Evolutionary conservation across 2,797 vertebrate genomes (phyloP), one percentile per base, ranked within the genome.

Genomic region (Danio tinwini): DNA sequence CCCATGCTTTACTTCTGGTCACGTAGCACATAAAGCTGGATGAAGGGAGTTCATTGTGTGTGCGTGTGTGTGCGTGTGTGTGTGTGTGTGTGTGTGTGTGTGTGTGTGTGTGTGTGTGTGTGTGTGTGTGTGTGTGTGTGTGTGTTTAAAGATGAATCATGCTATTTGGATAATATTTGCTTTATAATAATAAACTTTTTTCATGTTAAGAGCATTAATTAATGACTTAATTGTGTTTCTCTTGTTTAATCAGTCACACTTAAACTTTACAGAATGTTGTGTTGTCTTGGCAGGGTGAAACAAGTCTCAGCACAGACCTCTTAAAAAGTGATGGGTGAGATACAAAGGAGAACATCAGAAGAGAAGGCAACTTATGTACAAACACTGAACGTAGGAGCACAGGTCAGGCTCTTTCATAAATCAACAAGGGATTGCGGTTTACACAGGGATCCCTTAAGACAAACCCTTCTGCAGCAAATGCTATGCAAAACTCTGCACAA

Each of bases 241-340:
- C 62, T 55, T 7, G 2, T 40, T 39, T 11, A 56, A 64, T 47
- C 40, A 56, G 63, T 50, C 44, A 14, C 19, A 72, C 83, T 76
- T 16, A 49, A 82, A 83, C 78, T 67, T 56, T 4, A 19, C 76
- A 84, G 78, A 78, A 88, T 79, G 62, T 83, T 85, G 29, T 85
- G 83, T 76, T 77, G 82, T 86, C 9, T 67, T 75, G 84, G 87
- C 90, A 83, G 89, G 49, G 40, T 81, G 77, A 65, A 50, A 85
- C 91, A 76, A 89, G 92, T 91, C 85, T 50, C 58, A 90, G 93
- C 93, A 89, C 56, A 87, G 81, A 78, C 52, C 82, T 70, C 77
- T 90, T 86, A 74, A 86, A 90, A 90, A 80, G 59, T 82, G 82
- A 91, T 86, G 84, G 84, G 64, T 82, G 62, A 86, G 69, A 91